phyloP scores from a whole-genome alignment of 2,888 invertebrate species.

The Orchesellides sinensis region DNA sequence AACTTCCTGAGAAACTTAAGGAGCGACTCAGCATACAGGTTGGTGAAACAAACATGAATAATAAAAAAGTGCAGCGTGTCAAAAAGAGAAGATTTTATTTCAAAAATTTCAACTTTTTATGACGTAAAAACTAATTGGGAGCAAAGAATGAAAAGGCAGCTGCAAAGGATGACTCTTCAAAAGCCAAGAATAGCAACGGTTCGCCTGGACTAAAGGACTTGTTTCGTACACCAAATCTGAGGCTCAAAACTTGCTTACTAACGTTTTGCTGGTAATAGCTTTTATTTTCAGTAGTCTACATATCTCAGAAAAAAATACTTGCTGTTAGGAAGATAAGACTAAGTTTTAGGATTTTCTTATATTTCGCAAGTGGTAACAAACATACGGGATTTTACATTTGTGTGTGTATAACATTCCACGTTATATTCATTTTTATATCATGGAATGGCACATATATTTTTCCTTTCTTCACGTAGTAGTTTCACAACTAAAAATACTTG shows the following conservation, averaged over 20 bases:
- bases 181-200: constrained; percentile 77
- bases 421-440: too few species aligned
- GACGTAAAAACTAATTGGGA: neutral
- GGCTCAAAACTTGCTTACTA: constrained; percentile 90
- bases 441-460: too few species aligned
- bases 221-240: constrained; percentile 91
- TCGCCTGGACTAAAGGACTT: constrained; percentile 82
- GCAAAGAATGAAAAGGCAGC: constrained; percentile 78
- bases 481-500: too few species aligned
- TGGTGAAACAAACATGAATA: constrained; percentile 6
- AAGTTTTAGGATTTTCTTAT: too few species aligned
- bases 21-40: constrained; percentile 59
- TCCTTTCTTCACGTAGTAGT: too few species aligned
- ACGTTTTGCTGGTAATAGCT: constrained; percentile 89
- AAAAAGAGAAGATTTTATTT: neutral
- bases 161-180: constrained; percentile 82
- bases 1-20: constrained; percentile 85
- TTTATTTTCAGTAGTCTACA: too few species aligned
- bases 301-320: too few species aligned
- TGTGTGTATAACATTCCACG: too few species aligned
- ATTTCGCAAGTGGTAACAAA: too few species aligned
- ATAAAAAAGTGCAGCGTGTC: neutral
- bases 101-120: neutral
- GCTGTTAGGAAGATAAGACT: too few species aligned
- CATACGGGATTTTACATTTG: too few species aligned